Base-by-base conservation (phyloP, 2,888 invertebrate species). In the Cryptocephalus primarius region DNA sequence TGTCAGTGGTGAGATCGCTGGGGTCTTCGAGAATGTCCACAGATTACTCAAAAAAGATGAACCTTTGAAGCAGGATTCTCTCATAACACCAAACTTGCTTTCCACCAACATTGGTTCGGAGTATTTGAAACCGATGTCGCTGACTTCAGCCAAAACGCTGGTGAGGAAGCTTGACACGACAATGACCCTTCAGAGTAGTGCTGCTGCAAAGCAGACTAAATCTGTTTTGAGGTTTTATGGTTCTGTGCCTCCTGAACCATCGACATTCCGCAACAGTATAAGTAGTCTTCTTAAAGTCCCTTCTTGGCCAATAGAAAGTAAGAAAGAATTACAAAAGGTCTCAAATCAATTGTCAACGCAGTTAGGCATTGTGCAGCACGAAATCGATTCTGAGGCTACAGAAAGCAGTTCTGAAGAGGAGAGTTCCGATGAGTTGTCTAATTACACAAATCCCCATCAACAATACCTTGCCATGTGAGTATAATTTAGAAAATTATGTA, bases 331-430 rank as follows among this genome's bases (percentile, higher is more conserved):
- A 53, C 82, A 82, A 53, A 79, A 78, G 51, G 81, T 87, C 1
- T 77, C 86, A 1, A 87, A 88, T 12, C 78, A 84, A 12, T 68
- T 93, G 51, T 75, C 79, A 42, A 79, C 82, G 0, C 86, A 88
- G 66, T 69, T 92, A 55, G 76, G 80, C 31, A 74, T 85, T 52
- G 78, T 90, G 46, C 85, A 88, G 64, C 75, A 76, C 49, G 82
- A 83, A 59, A 74, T 90, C 53, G 94, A 95, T 69, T 91, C 92
- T 1, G 94, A 95, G 72, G 92, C 89, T 33, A 95, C 95, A 1
- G 90, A 85, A 11, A 91, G 91, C 50, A 93, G 92, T 63, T 93
- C 93, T 11, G 94, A 92, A 44, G 92, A 90, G 33, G 94, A 94
- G 68, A 92, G 91, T 62, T 89, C 89, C 68, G 93, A 94, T 73